Conservation (phyloP, 1,140 invertebrate species). For the Drosophila tsacasi region DNA sequence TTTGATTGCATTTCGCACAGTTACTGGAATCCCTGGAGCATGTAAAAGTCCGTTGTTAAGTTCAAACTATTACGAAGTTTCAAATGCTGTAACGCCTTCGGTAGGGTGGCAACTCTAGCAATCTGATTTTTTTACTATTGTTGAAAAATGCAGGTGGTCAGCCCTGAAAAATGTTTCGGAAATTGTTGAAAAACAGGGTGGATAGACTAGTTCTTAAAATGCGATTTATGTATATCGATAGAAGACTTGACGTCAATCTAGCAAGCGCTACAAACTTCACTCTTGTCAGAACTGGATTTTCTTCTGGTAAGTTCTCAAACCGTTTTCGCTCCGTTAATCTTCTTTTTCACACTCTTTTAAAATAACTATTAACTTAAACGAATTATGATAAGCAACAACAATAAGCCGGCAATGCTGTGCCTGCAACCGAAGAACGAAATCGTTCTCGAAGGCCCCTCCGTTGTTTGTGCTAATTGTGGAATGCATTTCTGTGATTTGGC, state of each 20-base stretch:
- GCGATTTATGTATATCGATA: not conserved
- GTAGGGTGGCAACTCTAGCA: not conserved
- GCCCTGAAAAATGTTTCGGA: too few species aligned
- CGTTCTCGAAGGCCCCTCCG: slow-evolving; percentile 40
- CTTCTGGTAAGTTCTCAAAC: not conserved
- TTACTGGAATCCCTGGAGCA: slow-evolving; percentile 10
- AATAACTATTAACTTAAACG: not conserved
- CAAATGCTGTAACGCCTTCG: not conserved
- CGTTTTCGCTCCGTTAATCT: not conserved
- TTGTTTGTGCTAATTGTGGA: slow-evolving; percentile 12
- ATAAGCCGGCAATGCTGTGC: slow-evolving; percentile 8
- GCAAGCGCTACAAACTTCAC: not conserved
- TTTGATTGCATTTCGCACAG: slow-evolving; percentile 48
- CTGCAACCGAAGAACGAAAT: slow-evolving; percentile 31
- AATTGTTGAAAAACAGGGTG: not conserved
- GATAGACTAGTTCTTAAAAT: not conserved
- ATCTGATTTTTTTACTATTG: not conserved
- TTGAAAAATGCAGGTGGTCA: too few species aligned
- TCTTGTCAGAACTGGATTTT: not conserved
- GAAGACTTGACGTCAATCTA: not conserved
- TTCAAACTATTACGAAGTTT: slow-evolving; percentile 23
- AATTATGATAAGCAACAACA: not conserved
- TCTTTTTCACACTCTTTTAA: not conserved
- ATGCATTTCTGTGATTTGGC: not conserved
- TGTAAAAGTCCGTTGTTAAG: slow-evolving; percentile 21